Conservation (phyloP, 2,113 vertebrate genomes). For the Acrocephalus arundinaceus region DNA sequence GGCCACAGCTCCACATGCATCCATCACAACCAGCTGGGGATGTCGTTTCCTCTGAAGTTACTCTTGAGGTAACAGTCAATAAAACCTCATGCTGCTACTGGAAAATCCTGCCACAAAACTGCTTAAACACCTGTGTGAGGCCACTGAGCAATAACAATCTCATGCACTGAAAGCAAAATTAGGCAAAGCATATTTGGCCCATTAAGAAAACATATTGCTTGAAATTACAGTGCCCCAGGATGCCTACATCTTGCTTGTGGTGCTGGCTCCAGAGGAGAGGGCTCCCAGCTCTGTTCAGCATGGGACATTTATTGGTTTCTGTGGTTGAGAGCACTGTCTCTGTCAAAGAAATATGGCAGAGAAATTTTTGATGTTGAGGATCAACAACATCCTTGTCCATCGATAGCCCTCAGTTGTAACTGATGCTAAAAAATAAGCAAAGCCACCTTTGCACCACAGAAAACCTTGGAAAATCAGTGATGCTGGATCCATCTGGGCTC, state of each 20-base stretch:
- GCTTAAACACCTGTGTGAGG: conserved; percentile 58
- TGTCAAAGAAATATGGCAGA: neutral
- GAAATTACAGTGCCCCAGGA: conserved; percentile 26
- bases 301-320: neutral
- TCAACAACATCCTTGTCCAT: neutral
- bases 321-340: neutral
- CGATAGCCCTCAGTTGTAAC: neutral
- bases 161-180: conserved; percentile 38
- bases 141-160: conserved; percentile 56
- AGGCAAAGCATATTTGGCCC: conserved; percentile 20
- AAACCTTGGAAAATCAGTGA: neutral
- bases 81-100: neutral
- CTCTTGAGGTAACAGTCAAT: conserved; percentile 36
- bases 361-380: neutral
- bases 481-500: neutral
- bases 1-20: neutral
- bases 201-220: conserved; percentile 60
- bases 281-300: neutral
- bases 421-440: neutral
- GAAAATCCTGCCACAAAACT: conserved; percentile 39
- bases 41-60: neutral
- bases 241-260: neutral
- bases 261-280: neutral
- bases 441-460: neutral
- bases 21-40: neutral